These are phyloP conservation scores for Hedychridium roseum DNA, from an alignment of 2,888 invertebrate species.

Conservation along the genomic window DNA sequence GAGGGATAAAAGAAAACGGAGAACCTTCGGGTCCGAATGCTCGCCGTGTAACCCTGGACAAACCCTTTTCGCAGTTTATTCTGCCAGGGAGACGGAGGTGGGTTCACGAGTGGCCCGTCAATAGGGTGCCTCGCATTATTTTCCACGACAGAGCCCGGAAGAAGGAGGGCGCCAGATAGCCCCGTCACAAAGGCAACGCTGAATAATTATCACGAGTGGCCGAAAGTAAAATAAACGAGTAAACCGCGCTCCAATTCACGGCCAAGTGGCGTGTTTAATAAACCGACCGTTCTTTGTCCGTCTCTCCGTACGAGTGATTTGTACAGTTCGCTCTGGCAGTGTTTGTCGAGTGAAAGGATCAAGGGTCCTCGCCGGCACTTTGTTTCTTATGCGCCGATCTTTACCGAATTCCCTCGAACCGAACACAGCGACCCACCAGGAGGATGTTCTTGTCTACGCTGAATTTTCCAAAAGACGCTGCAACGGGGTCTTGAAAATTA, in stretches of 20 bases:
- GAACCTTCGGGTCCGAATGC: constrained; percentile 38
- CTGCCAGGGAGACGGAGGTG: constrained; percentile 29
- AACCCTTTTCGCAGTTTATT: constrained; percentile 53
- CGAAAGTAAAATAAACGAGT: constrained; percentile 57
- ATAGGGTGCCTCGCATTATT: constrained; percentile 48
- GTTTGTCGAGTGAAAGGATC: too few species aligned
- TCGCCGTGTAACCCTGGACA: too few species aligned
- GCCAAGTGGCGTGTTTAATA: constrained; percentile 56
- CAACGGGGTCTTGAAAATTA: too few species aligned
- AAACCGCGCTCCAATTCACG: constrained; percentile 53
- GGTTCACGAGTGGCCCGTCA: constrained; percentile 42
- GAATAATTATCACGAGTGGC: constrained; percentile 58
- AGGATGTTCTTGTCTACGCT: too few species aligned
- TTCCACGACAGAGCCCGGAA: constrained; percentile 23
- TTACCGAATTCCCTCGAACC: too few species aligned
- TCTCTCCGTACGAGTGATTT: too few species aligned
- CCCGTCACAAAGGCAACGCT: constrained; percentile 52
- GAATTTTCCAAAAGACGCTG: too few species aligned
- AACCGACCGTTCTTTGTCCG: too few species aligned
- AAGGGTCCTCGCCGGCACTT: too few species aligned
- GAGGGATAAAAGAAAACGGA: constrained; percentile 10
- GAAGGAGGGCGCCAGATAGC: constrained; percentile 30
- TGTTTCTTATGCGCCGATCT: too few species aligned
- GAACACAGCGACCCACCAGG: too few species aligned
- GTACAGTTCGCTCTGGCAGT: too few species aligned